These are phyloP conservation scores for human (Homo sapiens) DNA, from an alignment of 2,113 vertebrate genomes.

Conservation along the genomic window GRCh38 chr1:93489001-93489500, in stretches of 20 bases:
- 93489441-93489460: no score
- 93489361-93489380: not conserved
- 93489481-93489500: not conserved
- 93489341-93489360: not conserved
- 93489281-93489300: not conserved
- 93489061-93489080: not conserved
- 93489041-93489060: not conserved
- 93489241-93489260: not conserved
- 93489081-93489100: not conserved
- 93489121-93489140: not conserved
- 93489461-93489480: not conserved
- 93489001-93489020: not conserved
- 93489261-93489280: slow-evolving; percentile 26
- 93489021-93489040: not conserved
- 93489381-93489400: not conserved
- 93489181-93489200: not conserved
- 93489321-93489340: not conserved
- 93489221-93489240: not conserved
- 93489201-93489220: not conserved
- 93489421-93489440: not conserved
- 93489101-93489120: not conserved
- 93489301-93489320: not conserved
- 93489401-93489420: slow-evolving; percentile 6
- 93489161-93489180: slow-evolving; percentile 44
- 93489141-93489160: not conserved